Percentiles rank a stretch among this genome's conserved stretches.
Conservation (phyloP, 92 coral and sea anemone species). For the Actinostola sp. region DNA sequence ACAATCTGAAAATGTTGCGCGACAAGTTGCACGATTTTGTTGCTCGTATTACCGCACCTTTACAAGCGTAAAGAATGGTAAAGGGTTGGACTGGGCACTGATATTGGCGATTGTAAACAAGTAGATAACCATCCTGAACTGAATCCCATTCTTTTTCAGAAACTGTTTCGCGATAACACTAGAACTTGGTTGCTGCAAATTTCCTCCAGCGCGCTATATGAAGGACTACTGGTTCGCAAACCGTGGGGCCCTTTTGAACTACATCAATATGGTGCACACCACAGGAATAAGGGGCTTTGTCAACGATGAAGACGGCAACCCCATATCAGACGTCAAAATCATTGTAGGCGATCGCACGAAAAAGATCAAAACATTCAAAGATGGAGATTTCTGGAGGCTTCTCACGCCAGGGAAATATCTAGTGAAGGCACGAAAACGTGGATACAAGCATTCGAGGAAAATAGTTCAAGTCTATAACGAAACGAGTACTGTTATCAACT, state of each 20-base stretch:
- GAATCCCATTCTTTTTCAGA: slow-evolving; percentile 1
- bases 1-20: too few species aligned
- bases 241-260: slow-evolving; percentile 77
- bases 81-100: too few species aligned
- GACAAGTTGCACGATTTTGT: too few species aligned
- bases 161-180: slow-evolving; percentile 93
- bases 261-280: slow-evolving; percentile 78
- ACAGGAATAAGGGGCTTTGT: slow-evolving; percentile 93
- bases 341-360: slow-evolving; percentile 84
- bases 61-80: too few species aligned
- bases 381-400: slow-evolving; percentile 95
- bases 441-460: slow-evolving; percentile 61
- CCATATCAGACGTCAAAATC: slow-evolving; percentile 79
- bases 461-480: slow-evolving; percentile 63
- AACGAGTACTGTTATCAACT: slow-evolving; percentile 55
- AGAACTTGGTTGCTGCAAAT: slow-evolving; percentile 95
- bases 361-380: slow-evolving; percentile 61
- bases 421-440: slow-evolving; percentile 68
- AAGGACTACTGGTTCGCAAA: slow-evolving; percentile 84
- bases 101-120: too few species aligned
- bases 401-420: slow-evolving; percentile 84
- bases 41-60: too few species aligned
- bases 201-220: slow-evolving; percentile 72
- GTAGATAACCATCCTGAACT: not conserved
- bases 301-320: slow-evolving; percentile 73